Evolutionary conservation across 2,888 invertebrate genomes (phyloP).

Genomic region (Rotaria sp.): DNA sequence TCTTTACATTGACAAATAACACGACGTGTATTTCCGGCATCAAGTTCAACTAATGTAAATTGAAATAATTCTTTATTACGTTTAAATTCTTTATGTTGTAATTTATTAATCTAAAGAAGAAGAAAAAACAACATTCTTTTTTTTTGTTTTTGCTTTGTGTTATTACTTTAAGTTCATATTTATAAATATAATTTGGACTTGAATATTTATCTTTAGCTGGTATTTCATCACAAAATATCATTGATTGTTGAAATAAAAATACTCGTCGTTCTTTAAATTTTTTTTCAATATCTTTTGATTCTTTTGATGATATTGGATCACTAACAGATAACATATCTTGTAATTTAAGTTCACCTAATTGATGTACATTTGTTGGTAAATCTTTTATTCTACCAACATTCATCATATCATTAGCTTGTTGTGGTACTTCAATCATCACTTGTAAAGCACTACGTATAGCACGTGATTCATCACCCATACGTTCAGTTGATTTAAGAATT

Average conservation of each 20-base stretch:
- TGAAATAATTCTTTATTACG: conserved; percentile 1
- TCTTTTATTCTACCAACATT: conserved; percentile 90
- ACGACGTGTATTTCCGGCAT: conserved; percentile 5
- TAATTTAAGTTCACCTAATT: conserved; percentile 84
- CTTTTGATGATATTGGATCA: conserved; percentile 45
- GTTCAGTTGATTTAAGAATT: conserved; percentile 79
- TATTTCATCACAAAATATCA: conserved; percentile 60
- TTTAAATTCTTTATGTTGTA: conserved; percentile 30
- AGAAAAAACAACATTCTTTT: not conserved
- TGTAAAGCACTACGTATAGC: conserved; percentile 41
- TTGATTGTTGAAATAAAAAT: conserved; percentile 93
- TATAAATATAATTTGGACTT: conserved; percentile 41
- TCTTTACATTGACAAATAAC: conserved; percentile 39
- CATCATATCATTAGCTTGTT: conserved; percentile 98
- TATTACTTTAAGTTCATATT: conserved; percentile 37
- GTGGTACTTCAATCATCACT: conserved; percentile 77
- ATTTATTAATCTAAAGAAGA: not conserved
- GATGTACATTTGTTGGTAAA: conserved; percentile 82
- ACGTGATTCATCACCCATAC: conserved; percentile 66
- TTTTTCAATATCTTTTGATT: conserved; percentile 54
- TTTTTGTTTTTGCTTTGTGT: not conserved
- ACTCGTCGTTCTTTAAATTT: conserved; percentile 80
- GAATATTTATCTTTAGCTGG: conserved; percentile 38
- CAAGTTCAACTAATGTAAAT: conserved; percentile 26
- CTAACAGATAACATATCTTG: conserved; percentile 61